phyloP scores from a whole-genome alignment of 2,888 invertebrate species.

The Desoria tigrina region DNA sequence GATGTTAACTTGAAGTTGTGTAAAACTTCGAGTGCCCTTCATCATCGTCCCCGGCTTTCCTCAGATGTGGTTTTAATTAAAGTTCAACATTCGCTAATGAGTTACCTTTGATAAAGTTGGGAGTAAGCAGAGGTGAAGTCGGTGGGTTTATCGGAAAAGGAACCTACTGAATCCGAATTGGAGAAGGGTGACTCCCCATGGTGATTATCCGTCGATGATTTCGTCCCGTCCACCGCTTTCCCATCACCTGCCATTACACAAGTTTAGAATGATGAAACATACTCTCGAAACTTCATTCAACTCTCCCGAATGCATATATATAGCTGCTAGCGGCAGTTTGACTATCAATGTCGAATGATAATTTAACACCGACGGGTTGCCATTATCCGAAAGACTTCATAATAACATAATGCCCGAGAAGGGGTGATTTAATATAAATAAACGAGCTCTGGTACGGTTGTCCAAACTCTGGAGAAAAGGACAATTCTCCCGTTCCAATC shows the following conservation, averaged over 20 bases:
- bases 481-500: slow-evolving; percentile 11
- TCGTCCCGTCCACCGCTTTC: slow-evolving; percentile 46
- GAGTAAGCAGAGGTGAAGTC: slow-evolving; percentile 52
- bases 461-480: slow-evolving; percentile 10
- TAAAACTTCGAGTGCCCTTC: too few species aligned
- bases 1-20: too few species aligned
- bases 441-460: slow-evolving; percentile 14
- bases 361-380: slow-evolving; percentile 12
- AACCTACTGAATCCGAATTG: slow-evolving; percentile 53
- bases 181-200: slow-evolving; percentile 54
- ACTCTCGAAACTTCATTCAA: not conserved
- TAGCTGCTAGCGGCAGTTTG: not conserved
- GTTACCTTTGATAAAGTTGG: slow-evolving; percentile 51
- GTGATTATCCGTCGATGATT: slow-evolving; percentile 46
- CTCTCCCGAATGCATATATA: slow-evolving; percentile 1
- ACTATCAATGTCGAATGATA: slow-evolving; percentile 15
- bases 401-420: slow-evolving; percentile 6
- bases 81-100: slow-evolving; percentile 20
- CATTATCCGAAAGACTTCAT: not conserved
- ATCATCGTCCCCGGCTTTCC: not conserved
- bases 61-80: slow-evolving; percentile 17
- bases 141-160: slow-evolving; percentile 52
- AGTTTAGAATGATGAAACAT: slow-evolving; percentile 1
- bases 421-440: slow-evolving; percentile 9
- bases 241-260: slow-evolving; percentile 44